Evolutionary conservation across 2,888 invertebrate genomes (phyloP), one percentile per base, ranked within the genome.

Genomic region (Fragum whitleyi): DNA sequence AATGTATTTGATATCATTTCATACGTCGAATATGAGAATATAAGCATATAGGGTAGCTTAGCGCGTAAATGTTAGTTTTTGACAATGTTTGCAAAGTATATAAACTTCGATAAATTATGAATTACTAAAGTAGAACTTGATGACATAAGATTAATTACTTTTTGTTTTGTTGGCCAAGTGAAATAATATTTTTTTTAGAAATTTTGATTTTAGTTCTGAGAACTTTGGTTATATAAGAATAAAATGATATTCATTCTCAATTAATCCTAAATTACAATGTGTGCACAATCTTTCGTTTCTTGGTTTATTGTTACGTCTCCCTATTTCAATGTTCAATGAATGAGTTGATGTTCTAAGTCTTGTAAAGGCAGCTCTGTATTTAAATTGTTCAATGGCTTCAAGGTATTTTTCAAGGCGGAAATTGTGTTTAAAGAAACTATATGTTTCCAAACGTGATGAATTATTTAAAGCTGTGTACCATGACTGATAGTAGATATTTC

Each of bases 271-370:
- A 23, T 67, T 62, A 59, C 77, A 77, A 26, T 36, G 5, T 16
- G 32, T 62, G 29, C 55, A 70, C 7, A n/a, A 42, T 73, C 73
- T 53, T 59, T 73, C 51, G 16, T 59, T 59, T 68, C 72, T 55
- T 57, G 55, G 28, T n/a, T 21, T 73, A 29, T 68, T 32, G 19
- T 29, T 23, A 32, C 67, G 39, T 72, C 77, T 53, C 1, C 72
- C 77, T n/a, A 3, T 21, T 42, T 77, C 42, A 14, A 77, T 73
- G 6, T n/a, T 16, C 11, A 72, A 36, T 16, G 72, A 14, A 47
- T 77, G 72, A 11, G 73, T 51, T 2, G 77, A 73, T 23, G 39
- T 14, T 73, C 77, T 65, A 47, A 77, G 51, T 68, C 53, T 65
- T 14, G 59, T 59, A 3, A 77, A 59, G 7, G 59, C 77, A 16